These are phyloP conservation scores for Phaonia tiefii DNA, from an alignment of 2,888 invertebrate genomes.

Conservation along the genomic window DNA sequence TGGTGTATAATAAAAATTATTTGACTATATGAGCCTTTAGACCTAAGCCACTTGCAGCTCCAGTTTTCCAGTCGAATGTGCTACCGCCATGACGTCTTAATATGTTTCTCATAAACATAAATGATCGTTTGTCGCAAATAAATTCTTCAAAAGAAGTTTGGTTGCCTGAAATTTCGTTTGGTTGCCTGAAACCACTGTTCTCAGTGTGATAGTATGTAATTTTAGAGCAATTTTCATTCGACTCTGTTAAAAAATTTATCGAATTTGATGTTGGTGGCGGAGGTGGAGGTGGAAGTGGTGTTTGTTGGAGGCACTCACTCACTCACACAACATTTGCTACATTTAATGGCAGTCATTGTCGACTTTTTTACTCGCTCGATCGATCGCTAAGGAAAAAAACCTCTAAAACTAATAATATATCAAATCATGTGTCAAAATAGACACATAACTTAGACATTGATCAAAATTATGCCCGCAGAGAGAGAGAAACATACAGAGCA, in stretches of 20 bases:
- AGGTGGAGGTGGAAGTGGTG: neutral
- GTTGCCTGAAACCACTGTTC: neutral
- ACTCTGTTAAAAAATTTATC: conserved; percentile 46
- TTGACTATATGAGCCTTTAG: no score
- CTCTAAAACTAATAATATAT: conserved; percentile 61
- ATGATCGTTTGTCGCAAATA: no score
- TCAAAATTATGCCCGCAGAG: conserved; percentile 67
- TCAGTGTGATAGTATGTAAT: conserved; percentile 55
- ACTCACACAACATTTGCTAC: conserved; percentile 23
- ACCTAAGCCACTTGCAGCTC: no score
- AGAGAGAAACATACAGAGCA: conserved; percentile 56
- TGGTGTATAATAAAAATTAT: no score
- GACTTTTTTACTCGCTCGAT: conserved; percentile 5
- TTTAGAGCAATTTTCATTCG: conserved; percentile 58
- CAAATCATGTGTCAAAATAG: conserved; percentile 67
- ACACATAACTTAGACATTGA: conserved; percentile 67
- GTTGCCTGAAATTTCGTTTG: no score
- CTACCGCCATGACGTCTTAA: no score
- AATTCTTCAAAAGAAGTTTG: no score
- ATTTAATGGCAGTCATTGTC: conserved; percentile 56
- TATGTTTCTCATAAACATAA: no score
- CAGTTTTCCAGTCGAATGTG: no score
- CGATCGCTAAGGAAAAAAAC: conserved; percentile 36
- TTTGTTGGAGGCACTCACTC: neutral
- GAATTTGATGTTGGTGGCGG: conserved; percentile 55